Base-by-base conservation (phyloP, 2,888 invertebrate species). In the Parelbella ahira region DNA sequence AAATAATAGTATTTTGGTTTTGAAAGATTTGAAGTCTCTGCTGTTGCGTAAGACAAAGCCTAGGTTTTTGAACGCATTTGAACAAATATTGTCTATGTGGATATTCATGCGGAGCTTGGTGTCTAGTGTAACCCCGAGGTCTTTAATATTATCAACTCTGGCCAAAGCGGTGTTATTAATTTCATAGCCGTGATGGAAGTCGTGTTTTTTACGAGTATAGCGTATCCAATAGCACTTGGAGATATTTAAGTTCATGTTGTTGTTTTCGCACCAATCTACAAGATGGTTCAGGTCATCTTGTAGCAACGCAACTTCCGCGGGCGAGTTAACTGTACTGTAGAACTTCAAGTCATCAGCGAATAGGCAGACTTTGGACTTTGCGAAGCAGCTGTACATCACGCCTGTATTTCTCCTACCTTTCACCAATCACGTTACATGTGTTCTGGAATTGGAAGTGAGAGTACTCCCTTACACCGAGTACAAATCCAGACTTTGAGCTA, bases 61-160 rank as follows among this genome's bases (percentile, higher is more conserved):
- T 3, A 23, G 23, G 5, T 7, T 23, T 9, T 9, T 23, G 9
- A 23, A 23, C 4, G 23, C 23, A 8, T 23, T 7, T 23, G 23
- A 7, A 9, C 9, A 23, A 8, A 8, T 23, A 23, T 23, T 8
- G 2, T 23, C 23, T 3, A 23, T 23, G 5, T 23, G 23, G 4
- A 4, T 5, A 18, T 32, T 32, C 3, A 32, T 25, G 3, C 32
- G 33, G 5, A 41, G 12, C 25, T 33, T 32, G 4, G 5, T 11
- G 9, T 41, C 41, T 1, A 41, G 19, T 10, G n/a, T n/a, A 7
- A 41, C 8, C 1, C 33, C 33, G 4, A 33, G 33, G 8, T 41
- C 33, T 4, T 19, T 30, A 1, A 30, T 11, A n/a, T 5, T 9
- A 10, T 30, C 7, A 6, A 30, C 19, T 9, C 19, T 2, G 3